Percentiles rank a stretch among this genome's conserved stretches.
These are phyloP conservation scores for Melipona beecheii DNA, from an alignment of 2,888 invertebrate genomes.

Conservation along the genomic window DNA sequence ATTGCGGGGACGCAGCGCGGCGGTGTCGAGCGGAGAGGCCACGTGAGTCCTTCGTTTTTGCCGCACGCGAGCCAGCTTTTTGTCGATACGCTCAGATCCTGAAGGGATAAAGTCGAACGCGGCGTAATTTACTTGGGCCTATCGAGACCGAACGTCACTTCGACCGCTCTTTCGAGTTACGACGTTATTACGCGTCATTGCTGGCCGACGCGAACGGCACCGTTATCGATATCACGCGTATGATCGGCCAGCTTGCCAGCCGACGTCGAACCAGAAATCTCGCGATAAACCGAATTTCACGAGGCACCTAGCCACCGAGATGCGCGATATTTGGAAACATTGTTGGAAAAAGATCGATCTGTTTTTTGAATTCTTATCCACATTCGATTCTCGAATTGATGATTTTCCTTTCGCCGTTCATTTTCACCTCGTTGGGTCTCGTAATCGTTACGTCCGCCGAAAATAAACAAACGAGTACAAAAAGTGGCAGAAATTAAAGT, in stretches of 20 bases:
- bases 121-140: constrained; percentile 56
- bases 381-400: too few relatives aligned
- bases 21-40: constrained; percentile 24
- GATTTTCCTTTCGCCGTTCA: too few relatives aligned
- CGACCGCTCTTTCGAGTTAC: constrained; percentile 46
- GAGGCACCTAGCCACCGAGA: neutral
- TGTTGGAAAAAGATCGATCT: too few relatives aligned
- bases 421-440: too few relatives aligned
- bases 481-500: too few relatives aligned
- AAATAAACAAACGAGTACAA: too few relatives aligned
- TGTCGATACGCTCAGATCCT: constrained; percentile 55
- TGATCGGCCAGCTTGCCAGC: constrained; percentile 9
- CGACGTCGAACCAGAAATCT: neutral
- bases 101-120: constrained; percentile 50
- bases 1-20: constrained; percentile 15
- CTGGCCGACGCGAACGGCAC: constrained; percentile 20
- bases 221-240: constrained; percentile 20
- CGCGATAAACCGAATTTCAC: neutral
- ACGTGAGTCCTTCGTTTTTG: constrained; percentile 42
- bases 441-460: too few relatives aligned
- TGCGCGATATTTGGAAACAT: too few relatives aligned
- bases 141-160: constrained; percentile 55
- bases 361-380: too few relatives aligned
- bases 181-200: constrained; percentile 49
- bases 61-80: constrained; percentile 49